Conservation (phyloP, 2,797 vertebrate species). For the Thripadectes ignobilis region DNA sequence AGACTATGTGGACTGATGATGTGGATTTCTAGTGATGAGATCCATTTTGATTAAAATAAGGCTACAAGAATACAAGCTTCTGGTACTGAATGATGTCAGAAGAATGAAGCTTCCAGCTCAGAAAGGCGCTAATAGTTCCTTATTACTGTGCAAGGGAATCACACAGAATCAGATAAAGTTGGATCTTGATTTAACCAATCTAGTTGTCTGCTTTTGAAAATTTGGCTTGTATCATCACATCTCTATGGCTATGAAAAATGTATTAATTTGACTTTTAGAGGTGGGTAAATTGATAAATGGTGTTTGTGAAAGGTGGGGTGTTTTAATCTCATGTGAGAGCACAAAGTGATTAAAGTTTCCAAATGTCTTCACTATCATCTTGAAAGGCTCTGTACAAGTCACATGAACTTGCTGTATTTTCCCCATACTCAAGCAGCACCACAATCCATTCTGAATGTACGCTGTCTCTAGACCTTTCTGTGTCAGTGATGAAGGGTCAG, state of each 20-base stretch:
- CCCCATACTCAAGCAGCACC: background rate
- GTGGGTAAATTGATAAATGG: background rate
- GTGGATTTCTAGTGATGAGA: background rate
- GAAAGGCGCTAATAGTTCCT: background rate
- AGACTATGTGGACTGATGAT: background rate
- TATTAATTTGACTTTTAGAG: background rate
- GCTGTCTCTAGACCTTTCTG: background rate
- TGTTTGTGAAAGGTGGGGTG: background rate
- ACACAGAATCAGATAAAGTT: background rate
- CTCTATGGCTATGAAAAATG: background rate
- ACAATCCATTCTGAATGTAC: background rate
- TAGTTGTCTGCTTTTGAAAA: background rate
- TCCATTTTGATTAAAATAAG: background rate
- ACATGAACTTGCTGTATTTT: background rate
- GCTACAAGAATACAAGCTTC: background rate
- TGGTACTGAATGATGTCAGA: background rate
- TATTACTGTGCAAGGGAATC: background rate
- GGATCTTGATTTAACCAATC: background rate
- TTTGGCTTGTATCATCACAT: background rate
- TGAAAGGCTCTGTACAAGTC: background rate
- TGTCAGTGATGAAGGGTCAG: background rate
- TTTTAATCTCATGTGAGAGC: background rate
- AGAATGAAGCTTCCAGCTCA: background rate
- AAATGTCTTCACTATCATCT: background rate
- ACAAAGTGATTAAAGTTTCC: background rate